phyloP scores from a whole-genome alignment of 2,113 vertebrate genomes.

The Sardina pilchardus region DNA sequence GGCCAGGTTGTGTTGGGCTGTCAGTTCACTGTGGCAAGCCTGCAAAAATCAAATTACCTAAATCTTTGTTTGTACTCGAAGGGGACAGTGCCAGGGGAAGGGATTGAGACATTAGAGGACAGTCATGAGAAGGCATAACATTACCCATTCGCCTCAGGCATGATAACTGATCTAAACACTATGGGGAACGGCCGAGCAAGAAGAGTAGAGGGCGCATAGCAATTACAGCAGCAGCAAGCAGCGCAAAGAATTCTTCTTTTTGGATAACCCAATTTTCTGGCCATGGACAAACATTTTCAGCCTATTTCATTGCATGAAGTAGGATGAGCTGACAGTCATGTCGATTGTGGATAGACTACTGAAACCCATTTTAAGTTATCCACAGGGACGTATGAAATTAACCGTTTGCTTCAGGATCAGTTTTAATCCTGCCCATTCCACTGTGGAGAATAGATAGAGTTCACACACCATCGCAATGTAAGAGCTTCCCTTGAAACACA shows the following conservation, averaged over 20 bases:
- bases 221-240: background rate
- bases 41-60: constrained; percentile 2
- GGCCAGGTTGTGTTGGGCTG: too few species aligned
- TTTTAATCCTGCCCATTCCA: background rate
- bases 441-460: background rate
- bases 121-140: constrained; percentile 35
- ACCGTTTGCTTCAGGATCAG: background rate
- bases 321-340: too few species aligned
- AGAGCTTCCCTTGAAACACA: background rate
- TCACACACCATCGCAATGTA: background rate
- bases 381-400: background rate
- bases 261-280: too few species aligned
- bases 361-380: background rate
- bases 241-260: too few species aligned
- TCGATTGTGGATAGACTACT: too few species aligned
- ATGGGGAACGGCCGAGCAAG: background rate
- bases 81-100: background rate
- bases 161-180: constrained; percentile 18
- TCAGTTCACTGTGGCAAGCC: background rate
- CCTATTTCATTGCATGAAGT: too few species aligned
- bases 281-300: too few species aligned
- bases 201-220: background rate
- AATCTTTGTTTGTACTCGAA: background rate
- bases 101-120: constrained; percentile 10
- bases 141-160: constrained; percentile 22